Base-by-base conservation (phyloP, 53 echinoderm and acorn worm species). In the Temnopleurus reevesii region DNA sequence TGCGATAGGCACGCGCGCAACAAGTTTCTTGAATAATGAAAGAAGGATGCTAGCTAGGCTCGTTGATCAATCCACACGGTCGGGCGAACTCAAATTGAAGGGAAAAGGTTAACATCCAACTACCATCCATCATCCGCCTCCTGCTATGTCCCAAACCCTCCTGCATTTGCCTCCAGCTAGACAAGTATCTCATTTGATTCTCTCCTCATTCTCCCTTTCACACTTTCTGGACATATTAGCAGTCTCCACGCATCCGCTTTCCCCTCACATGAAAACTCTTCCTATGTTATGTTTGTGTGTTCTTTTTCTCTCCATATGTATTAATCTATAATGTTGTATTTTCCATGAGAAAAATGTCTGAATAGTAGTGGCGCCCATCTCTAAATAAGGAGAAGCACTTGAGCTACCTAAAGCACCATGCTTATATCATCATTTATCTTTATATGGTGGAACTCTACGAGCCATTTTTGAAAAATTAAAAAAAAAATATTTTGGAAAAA, bases 1-100 rank as follows among this genome's bases (percentile, higher is more conserved):
- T 53, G 88, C 66, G 65, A 53, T 21, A 66, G 35, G 88, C 88
- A 87, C 88, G 88, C 84, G 84, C 88, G 88, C 88, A 87, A 87
- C 88, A 87, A 87, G 88, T 87, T 23, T 23, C 45, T 46, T 87
- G 54, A 87, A 87, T 87, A 87, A 87, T 87, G 65, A 53, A 87
- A 65, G 53, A 49, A 87, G 88, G 88, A 87, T 64, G 71, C 54
- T 3, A 71, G 57, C 51, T 44, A 28, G 33, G 51, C 71, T 87
- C 88, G 71, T 87, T 66, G 66, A 87, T 87, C 88, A 87, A 87
- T 36, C 71, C 65, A 6, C 88, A 87, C 54, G 88, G 66, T 87
- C 71, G 88, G 88, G 47, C 71, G 71, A 87, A 47, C 88, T 66
- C 66, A 66, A 66, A 87, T 87, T 87, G 88, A 38, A 87, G 66